Percentiles rank a stretch among this genome's conserved stretches.
phyloP scores from a whole-genome alignment of 2,113 vertebrate species.

The Daubentonia madagascariensis region DNA sequence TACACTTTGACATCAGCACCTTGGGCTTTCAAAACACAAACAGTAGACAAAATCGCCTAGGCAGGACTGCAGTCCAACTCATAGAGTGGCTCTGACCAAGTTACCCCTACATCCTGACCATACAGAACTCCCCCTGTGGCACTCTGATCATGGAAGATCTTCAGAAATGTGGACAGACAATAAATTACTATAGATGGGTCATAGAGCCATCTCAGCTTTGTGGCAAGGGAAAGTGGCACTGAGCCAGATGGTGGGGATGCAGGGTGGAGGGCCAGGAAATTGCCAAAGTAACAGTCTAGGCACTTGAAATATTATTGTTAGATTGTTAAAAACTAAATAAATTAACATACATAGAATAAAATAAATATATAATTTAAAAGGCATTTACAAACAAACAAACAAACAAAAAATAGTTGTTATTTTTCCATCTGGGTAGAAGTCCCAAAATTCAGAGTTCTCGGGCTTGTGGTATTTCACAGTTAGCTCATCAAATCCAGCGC shows the following conservation, averaged over 20 bases:
- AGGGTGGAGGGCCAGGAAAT: conserved; percentile 40
- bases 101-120: conserved; percentile 45
- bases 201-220: conserved; percentile 30
- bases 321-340: conserved; percentile 85
- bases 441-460: conserved; percentile 75
- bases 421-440: conserved; percentile 79
- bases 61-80: conserved; percentile 74
- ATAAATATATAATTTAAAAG: conserved; percentile 91
- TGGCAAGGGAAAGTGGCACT: neutral
- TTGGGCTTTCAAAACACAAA: conserved; percentile 71
- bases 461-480: conserved; percentile 84
- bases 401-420: conserved; percentile 84
- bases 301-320: conserved; percentile 81
- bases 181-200: neutral
- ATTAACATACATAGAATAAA: conserved; percentile 89
- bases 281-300: conserved; percentile 78
- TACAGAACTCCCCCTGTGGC: conserved; percentile 9
- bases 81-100: conserved; percentile 70
- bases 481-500: conserved; percentile 73
- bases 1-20: conserved; percentile 71
- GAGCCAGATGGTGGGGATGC: conserved; percentile 24
- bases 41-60: conserved; percentile 70
- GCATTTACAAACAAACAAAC: conserved; percentile 77
- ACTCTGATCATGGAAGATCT: neutral
- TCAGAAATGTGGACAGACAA: conserved; percentile 55